A percentile compares a stretch with the other conserved stretches of the same genome.
These are phyloP conservation scores for Drosophila peninsularis DNA, from an alignment of 2,888 invertebrate genomes.

Conservation along the genomic window DNA sequence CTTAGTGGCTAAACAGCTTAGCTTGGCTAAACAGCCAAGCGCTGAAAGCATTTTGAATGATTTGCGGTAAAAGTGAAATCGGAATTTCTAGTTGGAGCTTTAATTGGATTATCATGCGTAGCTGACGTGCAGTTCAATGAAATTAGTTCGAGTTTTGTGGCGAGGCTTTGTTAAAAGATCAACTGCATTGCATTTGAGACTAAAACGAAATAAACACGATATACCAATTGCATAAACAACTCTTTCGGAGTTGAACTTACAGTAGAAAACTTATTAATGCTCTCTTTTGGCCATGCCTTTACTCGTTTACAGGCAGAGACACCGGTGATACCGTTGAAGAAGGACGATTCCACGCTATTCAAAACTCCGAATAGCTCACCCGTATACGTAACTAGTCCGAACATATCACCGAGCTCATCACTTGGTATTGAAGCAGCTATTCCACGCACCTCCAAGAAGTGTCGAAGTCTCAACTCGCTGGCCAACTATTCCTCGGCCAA, in stretches of 20 bases:
- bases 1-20: not conserved
- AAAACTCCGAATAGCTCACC: conserved; percentile 45
- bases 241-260: not conserved
- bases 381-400: conserved; percentile 42
- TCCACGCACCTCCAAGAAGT: conserved; percentile 38
- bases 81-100: not conserved
- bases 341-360: conserved; percentile 43
- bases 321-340: conserved; percentile 79
- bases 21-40: not conserved
- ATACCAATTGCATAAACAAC: not conserved
- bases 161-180: not conserved
- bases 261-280: not conserved
- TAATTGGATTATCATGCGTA: too few relatives aligned
- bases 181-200: not conserved
- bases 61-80: not conserved
- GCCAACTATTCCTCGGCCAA: conserved; percentile 32
- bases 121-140: not conserved
- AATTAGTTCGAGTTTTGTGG: not conserved
- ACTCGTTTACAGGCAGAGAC: conserved; percentile 80
- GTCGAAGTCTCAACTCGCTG: conserved; percentile 74
- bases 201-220: too few relatives aligned
- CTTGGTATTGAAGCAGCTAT: conserved; percentile 7
- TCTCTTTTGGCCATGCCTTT: not conserved
- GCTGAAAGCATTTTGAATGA: too few relatives aligned
- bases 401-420: conserved; percentile 72